Percentiles rank a stretch among this genome's conserved stretches.
These are phyloP conservation scores for Cryptocephalus primarius DNA, from an alignment of 2,888 invertebrate species.

Conservation along the genomic window DNA sequence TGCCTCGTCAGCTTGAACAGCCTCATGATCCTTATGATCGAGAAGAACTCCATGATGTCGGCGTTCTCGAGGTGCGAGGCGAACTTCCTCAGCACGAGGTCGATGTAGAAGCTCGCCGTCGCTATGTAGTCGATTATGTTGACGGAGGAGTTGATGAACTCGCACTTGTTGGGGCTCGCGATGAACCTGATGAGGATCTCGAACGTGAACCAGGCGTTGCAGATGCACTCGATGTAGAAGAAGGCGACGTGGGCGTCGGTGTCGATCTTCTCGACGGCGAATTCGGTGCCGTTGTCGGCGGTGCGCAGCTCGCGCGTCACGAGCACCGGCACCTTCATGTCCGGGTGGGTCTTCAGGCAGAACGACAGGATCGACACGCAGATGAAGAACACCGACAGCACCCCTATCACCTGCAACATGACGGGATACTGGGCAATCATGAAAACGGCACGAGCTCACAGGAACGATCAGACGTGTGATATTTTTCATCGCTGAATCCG, in stretches of 20 bases:
- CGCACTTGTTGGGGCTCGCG: constrained; percentile 86
- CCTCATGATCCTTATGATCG: constrained; percentile 95
- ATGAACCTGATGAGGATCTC: constrained; percentile 80
- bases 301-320: constrained; percentile 68
- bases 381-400: constrained; percentile 98
- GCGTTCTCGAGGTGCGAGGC: constrained; percentile 88
- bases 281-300: constrained; percentile 61
- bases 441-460: no score
- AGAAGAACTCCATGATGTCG: constrained; percentile 94
- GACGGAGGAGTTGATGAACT: constrained; percentile 86
- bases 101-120: constrained; percentile 96
- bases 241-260: constrained; percentile 96
- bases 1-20: constrained; percentile 94
- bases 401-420: constrained; percentile 82
- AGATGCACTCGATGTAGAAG: constrained; percentile 97
- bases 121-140: constrained; percentile 99
- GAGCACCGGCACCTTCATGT: constrained; percentile 88
- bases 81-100: constrained; percentile 79
- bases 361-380: constrained; percentile 98
- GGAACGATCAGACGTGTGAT: no score
- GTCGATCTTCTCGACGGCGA: constrained; percentile 80
- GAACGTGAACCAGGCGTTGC: constrained; percentile 98
- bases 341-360: constrained; percentile 99
- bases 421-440: neutral
- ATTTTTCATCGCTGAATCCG: no score